These are phyloP conservation scores for Nycticebus coucang DNA, from an alignment of 2,113 vertebrate genomes.

Conservation along the genomic window DNA sequence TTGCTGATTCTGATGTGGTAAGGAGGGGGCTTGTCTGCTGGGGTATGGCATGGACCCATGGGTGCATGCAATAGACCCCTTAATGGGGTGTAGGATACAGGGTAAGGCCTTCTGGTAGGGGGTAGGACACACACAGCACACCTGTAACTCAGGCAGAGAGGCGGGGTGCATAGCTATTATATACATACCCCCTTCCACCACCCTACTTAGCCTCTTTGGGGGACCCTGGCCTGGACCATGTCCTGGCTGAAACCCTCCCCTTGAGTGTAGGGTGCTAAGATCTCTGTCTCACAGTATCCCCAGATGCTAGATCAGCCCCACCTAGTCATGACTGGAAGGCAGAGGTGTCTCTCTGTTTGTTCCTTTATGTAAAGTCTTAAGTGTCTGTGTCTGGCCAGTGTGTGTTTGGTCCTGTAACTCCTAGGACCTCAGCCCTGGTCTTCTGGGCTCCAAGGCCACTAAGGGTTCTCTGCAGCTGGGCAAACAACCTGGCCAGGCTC, in stretches of 20 bases:
- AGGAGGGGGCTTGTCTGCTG: not conserved
- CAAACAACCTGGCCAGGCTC: not conserved
- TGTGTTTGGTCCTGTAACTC: not conserved
- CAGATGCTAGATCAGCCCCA: not conserved
- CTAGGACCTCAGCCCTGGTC: not conserved
- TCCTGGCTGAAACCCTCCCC: not conserved
- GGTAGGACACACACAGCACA: not conserved
- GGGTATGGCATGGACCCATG: not conserved
- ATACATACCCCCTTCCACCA: not conserved
- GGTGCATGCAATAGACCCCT: not conserved
- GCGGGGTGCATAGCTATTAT: not conserved
- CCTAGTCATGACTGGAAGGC: not conserved
- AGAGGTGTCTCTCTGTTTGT: too few relatives aligned
- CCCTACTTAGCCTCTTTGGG: not conserved
- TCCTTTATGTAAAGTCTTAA: rapidly evolving
- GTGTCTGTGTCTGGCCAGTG: not conserved
- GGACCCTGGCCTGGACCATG: not conserved
- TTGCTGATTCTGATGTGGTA: not conserved
- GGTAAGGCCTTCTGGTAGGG: not conserved
- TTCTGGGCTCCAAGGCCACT: not conserved
- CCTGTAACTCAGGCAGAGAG: not conserved
- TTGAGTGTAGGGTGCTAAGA: not conserved
- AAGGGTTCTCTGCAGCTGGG: not conserved
- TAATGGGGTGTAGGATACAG: rapidly evolving
- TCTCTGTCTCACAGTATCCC: not conserved